phyloP scores from a whole-genome alignment of 2,797 vertebrate species.

The Cheracebus regulus region DNA sequence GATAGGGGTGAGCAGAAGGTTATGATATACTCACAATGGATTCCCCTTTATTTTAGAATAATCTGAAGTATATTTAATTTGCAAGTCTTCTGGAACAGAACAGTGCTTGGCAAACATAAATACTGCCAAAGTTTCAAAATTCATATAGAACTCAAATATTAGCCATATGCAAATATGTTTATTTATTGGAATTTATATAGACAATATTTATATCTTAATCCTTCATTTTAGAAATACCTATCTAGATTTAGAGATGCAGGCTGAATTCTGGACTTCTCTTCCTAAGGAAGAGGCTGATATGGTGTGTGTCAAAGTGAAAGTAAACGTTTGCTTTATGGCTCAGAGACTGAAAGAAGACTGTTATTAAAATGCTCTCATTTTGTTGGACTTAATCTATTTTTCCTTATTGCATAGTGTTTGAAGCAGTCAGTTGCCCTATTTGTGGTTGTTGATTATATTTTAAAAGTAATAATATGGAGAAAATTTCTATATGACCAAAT shows the following conservation, averaged over 20 bases:
- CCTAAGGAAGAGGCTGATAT: background rate
- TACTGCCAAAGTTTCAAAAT: background rate
- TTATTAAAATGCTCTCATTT: background rate
- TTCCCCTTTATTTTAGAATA: background rate
- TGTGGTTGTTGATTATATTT: background rate
- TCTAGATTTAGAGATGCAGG: background rate
- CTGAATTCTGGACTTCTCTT: slow-evolving; percentile 28
- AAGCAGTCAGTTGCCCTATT: background rate
- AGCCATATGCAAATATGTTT: background rate
- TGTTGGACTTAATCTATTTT: background rate
- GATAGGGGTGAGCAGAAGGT: background rate
- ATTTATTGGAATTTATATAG: background rate
- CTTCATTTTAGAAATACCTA: slow-evolving; percentile 14
- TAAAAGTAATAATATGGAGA: background rate
- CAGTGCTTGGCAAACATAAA: slow-evolving; percentile 25
- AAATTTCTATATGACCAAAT: background rate
- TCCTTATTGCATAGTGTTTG: background rate
- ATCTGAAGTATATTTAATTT: slow-evolving; percentile 34
- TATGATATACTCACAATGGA: background rate
- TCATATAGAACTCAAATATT: slow-evolving; percentile 32
- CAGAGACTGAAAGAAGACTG: background rate
- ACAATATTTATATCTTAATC: background rate
- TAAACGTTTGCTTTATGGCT: background rate
- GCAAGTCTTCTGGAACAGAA: background rate
- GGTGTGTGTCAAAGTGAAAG: background rate